A percentile compares a stretch with the other conserved stretches of the same genome.
Evolutionary conservation across 2,888 invertebrate species (phyloP).

Genomic region (Dryococelus australis): DNA sequence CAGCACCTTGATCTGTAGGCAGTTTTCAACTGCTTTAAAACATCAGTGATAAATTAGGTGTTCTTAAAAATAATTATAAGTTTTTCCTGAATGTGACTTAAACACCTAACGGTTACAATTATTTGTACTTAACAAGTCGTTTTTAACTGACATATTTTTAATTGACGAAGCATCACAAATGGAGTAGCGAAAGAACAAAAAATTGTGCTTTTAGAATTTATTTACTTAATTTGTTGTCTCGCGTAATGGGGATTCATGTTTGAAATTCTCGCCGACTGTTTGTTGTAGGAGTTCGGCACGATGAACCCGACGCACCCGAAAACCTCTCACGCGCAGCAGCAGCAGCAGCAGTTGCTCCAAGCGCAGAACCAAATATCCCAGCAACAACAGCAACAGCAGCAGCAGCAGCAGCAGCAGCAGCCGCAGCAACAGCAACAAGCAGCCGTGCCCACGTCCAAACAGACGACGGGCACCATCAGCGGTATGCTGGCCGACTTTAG

Average conservation of each 20-base stretch:
- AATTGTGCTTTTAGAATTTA: too few relatives aligned
- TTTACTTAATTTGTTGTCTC: neutral
- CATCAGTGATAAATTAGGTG: too few relatives aligned
- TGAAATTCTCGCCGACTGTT: conserved; percentile 31
- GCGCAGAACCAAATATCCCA: conserved; percentile 25
- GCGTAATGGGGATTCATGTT: neutral
- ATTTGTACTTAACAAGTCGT: too few relatives aligned
- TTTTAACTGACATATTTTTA: too few relatives aligned
- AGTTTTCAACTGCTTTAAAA: too few relatives aligned
- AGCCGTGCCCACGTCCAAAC: conserved; percentile 46
- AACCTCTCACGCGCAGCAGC: conserved; percentile 67
- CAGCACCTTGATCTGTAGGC: too few relatives aligned
- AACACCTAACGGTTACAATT: too few relatives aligned
- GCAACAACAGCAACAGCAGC: conserved; percentile 48
- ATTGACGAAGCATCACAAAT: too few relatives aligned
- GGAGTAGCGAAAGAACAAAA: too few relatives aligned
- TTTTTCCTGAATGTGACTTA: too few relatives aligned
- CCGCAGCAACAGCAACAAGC: conserved; percentile 42
- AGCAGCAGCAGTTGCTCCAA: conserved; percentile 54
- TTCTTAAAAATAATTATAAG: too few relatives aligned
- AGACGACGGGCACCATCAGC: conserved; percentile 55
- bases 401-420: conserved; percentile 56
- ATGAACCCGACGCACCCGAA: conserved; percentile 49
- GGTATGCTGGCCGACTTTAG: conserved; percentile 61
- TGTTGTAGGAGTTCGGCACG: conserved; percentile 42